These are phyloP conservation scores for Unio delphinus DNA, from an alignment of 2,888 invertebrate species.

Conservation along the genomic window DNA sequence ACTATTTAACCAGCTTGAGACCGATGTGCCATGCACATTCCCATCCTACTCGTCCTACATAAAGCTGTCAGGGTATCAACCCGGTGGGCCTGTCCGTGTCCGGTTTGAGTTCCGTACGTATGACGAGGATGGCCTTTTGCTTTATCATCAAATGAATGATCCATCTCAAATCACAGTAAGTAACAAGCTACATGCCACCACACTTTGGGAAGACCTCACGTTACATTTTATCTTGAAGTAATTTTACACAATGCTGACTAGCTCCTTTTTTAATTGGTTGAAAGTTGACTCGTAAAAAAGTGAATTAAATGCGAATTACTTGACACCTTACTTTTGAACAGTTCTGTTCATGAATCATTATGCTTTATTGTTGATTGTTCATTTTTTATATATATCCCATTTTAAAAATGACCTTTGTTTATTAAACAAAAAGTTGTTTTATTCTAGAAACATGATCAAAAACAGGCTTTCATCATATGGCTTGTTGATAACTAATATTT, in stretches of 20 bases:
- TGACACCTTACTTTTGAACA: too few species aligned
- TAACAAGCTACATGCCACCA: not conserved
- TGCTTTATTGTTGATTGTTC: too few species aligned
- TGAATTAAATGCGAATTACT: too few species aligned
- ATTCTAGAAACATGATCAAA: too few species aligned
- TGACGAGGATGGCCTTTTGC: constrained; percentile 65
- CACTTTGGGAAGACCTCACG: too few species aligned
- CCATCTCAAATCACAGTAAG: constrained; percentile 41
- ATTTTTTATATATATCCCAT: too few species aligned
- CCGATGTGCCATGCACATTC: constrained; percentile 62
- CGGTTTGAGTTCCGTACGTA: constrained; percentile 68
- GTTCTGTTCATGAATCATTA: too few species aligned
- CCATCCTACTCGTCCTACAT: constrained; percentile 61
- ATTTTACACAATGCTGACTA: not conserved
- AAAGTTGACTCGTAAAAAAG: too few species aligned
- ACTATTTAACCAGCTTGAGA: constrained; percentile 32
- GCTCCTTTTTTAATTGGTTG: not conserved
- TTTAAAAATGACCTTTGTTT: too few species aligned
- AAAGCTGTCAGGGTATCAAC: constrained; percentile 36
- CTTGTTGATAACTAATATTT: too few species aligned
- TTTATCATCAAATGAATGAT: constrained; percentile 53
- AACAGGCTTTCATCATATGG: too few species aligned
- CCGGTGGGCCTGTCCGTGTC: constrained; percentile 48
- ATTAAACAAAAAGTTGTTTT: too few species aligned
- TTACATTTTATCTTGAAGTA: not conserved